phyloP scores from a whole-genome alignment of 1,140 invertebrate species.

The Bombus confusus region DNA sequence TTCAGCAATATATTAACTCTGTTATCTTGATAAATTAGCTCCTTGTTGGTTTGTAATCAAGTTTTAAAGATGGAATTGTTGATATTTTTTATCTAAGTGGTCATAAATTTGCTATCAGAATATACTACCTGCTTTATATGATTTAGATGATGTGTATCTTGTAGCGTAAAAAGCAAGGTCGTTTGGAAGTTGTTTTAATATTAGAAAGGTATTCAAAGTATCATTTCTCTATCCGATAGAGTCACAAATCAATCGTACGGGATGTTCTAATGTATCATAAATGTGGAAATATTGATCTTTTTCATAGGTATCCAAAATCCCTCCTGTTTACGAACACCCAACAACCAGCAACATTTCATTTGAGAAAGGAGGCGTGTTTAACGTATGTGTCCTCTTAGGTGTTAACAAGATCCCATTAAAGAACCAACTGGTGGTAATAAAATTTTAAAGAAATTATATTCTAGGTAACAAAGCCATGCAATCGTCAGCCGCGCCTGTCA shows the following conservation, averaged over 20 bases:
- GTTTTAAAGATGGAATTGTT: background rate
- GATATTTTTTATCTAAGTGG: slow-evolving; percentile 33
- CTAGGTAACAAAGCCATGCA: slow-evolving; percentile 78
- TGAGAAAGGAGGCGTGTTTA: slow-evolving; percentile 76
- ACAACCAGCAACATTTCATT: slow-evolving; percentile 82
- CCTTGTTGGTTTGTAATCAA: background rate
- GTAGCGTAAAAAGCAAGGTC: background rate
- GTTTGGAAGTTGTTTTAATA: background rate
- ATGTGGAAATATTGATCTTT: background rate
- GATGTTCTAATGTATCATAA: background rate
- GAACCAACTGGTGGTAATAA: background rate
- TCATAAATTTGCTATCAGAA: slow-evolving; percentile 4
- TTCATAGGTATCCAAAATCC: slow-evolving; percentile 79
- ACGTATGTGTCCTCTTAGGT: slow-evolving; percentile 68
- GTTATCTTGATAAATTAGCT: slow-evolving; percentile 55
- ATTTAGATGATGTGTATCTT: background rate
- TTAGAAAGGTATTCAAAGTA: background rate
- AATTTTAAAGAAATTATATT: slow-evolving; percentile 44
- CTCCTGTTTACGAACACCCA: slow-evolving; percentile 77
- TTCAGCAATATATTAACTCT: background rate
- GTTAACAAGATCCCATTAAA: too few species aligned
- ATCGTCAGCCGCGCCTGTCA: slow-evolving; percentile 68
- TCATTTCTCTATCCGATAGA: background rate
- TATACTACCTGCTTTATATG: background rate
- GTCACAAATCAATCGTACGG: too few species aligned